phyloP scores from a whole-genome alignment of 1,140 invertebrate species.

The Elysia chlorotica region DNA sequence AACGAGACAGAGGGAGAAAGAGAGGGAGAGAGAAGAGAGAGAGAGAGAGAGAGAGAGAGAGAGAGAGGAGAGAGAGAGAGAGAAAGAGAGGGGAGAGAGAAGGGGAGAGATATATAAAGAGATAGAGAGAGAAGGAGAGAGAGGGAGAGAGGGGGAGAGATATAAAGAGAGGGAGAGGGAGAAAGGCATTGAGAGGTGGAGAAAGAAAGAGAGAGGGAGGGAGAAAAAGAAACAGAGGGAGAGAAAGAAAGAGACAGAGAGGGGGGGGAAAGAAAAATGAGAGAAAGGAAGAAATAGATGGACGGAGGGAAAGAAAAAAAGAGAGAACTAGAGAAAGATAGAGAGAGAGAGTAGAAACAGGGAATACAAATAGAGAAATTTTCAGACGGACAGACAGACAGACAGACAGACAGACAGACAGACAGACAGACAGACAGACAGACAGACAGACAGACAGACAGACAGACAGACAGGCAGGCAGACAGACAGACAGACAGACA shows the following conservation, averaged over 20 bases:
- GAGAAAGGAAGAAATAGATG: constrained; percentile 5
- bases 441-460: constrained; percentile 5
- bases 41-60: background rate
- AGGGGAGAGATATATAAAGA: background rate
- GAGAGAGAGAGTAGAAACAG: background rate
- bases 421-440: background rate
- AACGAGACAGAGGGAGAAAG: background rate
- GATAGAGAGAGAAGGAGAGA: background rate
- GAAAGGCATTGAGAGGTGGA: background rate
- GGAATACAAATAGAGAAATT: background rate
- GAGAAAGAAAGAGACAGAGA: background rate
- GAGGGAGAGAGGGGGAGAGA: constrained; percentile 4
- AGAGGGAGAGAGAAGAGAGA: background rate
- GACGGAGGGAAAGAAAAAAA: constrained; percentile 11
- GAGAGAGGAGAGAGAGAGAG: background rate
- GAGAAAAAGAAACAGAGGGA: background rate
- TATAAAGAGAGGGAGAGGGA: background rate
- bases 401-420: background rate
- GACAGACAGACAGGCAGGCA: constrained; percentile 3
- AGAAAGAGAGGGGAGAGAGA: background rate
- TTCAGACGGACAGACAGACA: background rate
- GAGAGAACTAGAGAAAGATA: constrained; percentile 1
- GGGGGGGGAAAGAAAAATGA: background rate
- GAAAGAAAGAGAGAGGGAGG: background rate
- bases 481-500: constrained; percentile 7